These are phyloP conservation scores for Corydoras sp. DNA, from an alignment of 2,113 vertebrate genomes.

Conservation along the genomic window DNA sequence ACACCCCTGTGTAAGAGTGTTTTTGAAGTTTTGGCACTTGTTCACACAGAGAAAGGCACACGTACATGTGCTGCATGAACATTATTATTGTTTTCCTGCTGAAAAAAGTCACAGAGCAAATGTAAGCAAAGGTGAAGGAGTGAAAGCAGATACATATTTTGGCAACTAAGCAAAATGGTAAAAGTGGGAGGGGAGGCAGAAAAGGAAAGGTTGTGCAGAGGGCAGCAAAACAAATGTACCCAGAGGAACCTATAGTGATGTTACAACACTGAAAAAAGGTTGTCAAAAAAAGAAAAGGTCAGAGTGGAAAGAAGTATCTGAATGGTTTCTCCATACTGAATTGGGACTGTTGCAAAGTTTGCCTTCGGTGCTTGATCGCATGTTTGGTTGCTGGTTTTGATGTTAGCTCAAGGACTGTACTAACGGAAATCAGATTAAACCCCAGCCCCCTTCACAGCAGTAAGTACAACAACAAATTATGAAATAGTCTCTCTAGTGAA, in stretches of 20 bases:
- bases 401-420: background rate
- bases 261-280: slow-evolving; percentile 38
- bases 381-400: background rate
- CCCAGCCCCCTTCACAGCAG: no score
- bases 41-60: no score
- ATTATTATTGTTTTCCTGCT: no score
- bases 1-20: no score
- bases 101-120: slow-evolving; percentile 24
- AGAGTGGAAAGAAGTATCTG: slow-evolving; percentile 41
- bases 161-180: slow-evolving; percentile 13
- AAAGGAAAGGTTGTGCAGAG: slow-evolving; percentile 23
- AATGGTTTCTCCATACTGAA: slow-evolving; percentile 23
- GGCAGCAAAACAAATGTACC: slow-evolving; percentile 37
- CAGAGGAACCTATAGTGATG: slow-evolving; percentile 8
- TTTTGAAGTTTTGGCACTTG: no score
- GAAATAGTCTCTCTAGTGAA: no score
- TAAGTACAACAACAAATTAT: no score
- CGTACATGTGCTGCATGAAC: no score
- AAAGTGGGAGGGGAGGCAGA: slow-evolving; percentile 11
- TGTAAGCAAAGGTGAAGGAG: slow-evolving; percentile 26
- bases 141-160: slow-evolving; percentile 16
- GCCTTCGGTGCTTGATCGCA: no score
- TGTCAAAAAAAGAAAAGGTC: slow-evolving; percentile 19
- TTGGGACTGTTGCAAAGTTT: slow-evolving; percentile 19
- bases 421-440: no score